Evolutionary conservation across 2,113 vertebrate species (phyloP).

Genomic region (Sylvilagus bachmani): DNA sequence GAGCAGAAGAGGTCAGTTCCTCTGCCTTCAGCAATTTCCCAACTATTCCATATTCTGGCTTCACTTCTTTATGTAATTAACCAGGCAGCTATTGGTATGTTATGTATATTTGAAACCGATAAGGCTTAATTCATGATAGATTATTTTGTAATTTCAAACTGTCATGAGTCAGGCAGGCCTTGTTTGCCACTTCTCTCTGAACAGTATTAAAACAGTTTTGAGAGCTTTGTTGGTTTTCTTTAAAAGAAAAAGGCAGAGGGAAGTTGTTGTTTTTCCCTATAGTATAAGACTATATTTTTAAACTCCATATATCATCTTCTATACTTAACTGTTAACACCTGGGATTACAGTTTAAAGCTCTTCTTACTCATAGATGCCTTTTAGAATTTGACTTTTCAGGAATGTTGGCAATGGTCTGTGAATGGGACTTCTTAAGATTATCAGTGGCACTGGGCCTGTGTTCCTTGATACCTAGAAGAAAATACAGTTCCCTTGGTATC

Average conservation of each 20-base stretch:
- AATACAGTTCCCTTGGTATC: too few relatives aligned
- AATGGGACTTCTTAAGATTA: not conserved
- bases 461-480: not conserved
- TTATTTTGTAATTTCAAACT: not conserved
- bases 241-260: not conserved
- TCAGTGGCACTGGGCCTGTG: not conserved
- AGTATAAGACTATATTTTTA: not conserved
- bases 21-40: not conserved
- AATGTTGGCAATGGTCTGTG: not conserved
- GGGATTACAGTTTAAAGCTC: not conserved
- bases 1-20: not conserved
- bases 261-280: not conserved
- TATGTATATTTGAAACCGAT: not conserved
- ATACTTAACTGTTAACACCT: not conserved
- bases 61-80: not conserved
- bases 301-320: not conserved
- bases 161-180: not conserved
- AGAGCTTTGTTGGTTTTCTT: not conserved
- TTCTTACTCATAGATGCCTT: not conserved
- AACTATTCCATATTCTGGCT: not conserved
- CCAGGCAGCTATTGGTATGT: not conserved
- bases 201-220: not conserved
- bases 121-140: not conserved
- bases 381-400: not conserved
- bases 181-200: not conserved